phyloP scores from a whole-genome alignment of 2,797 vertebrate genomes.

The Sebastes matsubarae region DNA sequence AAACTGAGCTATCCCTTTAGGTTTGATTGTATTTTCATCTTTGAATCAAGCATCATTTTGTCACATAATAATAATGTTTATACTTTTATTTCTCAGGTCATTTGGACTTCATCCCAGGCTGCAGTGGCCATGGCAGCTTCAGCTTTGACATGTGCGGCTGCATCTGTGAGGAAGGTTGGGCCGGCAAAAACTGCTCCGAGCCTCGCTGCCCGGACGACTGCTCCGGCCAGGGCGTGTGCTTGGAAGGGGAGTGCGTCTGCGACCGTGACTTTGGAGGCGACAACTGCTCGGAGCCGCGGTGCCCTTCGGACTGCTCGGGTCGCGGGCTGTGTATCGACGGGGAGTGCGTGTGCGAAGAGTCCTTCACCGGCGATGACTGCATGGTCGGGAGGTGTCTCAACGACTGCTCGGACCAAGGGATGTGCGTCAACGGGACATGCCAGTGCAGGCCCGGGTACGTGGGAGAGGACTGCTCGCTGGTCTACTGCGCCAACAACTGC shows the following conservation, averaged over 20 bases:
- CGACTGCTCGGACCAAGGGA: conserved; percentile 93
- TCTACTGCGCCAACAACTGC: conserved; percentile 91
- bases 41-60: background rate
- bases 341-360: conserved; percentile 94
- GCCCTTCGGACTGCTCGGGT: conserved; percentile 91
- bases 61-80: background rate
- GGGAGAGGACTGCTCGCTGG: conserved; percentile 91
- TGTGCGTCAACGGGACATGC: conserved; percentile 91
- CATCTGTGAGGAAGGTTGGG: conserved; percentile 94
- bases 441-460: conserved; percentile 89
- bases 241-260: conserved; percentile 94
- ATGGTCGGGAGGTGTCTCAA: conserved; percentile 88
- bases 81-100: conserved; percentile 79
- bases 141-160: conserved; percentile 94
- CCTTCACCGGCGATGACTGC: conserved; percentile 92
- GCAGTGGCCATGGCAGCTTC: conserved; percentile 95
- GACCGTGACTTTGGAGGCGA: conserved; percentile 93
- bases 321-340: conserved; percentile 93
- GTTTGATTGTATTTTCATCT: background rate
- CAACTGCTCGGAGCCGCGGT: conserved; percentile 92
- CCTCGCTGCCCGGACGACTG: conserved; percentile 91
- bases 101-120: conserved; percentile 90
- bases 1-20: background rate
- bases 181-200: conserved; percentile 95
- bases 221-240: conserved; percentile 91